Percentiles rank a stretch among this genome's conserved stretches.
These are phyloP conservation scores for Drepana arcuata DNA, from an alignment of 1,140 invertebrate genomes.

Conservation along the genomic window DNA sequence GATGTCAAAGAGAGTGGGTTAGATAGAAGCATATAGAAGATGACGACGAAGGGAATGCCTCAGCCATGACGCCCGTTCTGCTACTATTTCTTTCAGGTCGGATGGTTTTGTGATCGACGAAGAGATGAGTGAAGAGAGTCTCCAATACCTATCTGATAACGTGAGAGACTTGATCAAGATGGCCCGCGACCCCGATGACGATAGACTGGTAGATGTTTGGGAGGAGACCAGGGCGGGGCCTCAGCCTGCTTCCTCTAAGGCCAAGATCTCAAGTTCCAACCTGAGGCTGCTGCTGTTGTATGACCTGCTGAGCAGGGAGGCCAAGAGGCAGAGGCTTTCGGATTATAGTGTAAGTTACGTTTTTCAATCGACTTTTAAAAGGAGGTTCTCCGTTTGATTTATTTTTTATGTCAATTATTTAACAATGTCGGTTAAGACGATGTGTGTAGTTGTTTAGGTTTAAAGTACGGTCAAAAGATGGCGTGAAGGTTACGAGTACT, in stretches of 20 bases:
- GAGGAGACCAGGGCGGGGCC: constrained; percentile 33
- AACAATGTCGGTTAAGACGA: no score
- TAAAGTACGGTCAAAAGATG: no score
- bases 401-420: no score
- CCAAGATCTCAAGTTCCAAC: constrained; percentile 45
- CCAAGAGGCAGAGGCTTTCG: constrained; percentile 69
- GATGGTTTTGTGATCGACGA: constrained; percentile 27
- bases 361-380: no score
- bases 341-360: constrained; percentile 65
- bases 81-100: constrained; percentile 20
- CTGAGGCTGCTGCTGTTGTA: constrained; percentile 70
- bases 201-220: constrained; percentile 46
- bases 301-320: constrained; percentile 72
- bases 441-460: no score
- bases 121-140: constrained; percentile 48
- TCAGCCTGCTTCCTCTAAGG: constrained; percentile 19
- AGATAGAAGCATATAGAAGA: no score
- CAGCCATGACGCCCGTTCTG: no score
- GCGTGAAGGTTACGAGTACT: no score
- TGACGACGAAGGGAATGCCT: no score
- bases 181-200: constrained; percentile 47
- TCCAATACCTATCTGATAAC: constrained; percentile 58
- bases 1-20: no score
- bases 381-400: no score
- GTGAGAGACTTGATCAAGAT: constrained; percentile 58